Evolutionary conservation across 2,888 invertebrate genomes (phyloP), one percentile per base, ranked within the genome.

Genomic region (Vannuccia rotundouncinata): DNA sequence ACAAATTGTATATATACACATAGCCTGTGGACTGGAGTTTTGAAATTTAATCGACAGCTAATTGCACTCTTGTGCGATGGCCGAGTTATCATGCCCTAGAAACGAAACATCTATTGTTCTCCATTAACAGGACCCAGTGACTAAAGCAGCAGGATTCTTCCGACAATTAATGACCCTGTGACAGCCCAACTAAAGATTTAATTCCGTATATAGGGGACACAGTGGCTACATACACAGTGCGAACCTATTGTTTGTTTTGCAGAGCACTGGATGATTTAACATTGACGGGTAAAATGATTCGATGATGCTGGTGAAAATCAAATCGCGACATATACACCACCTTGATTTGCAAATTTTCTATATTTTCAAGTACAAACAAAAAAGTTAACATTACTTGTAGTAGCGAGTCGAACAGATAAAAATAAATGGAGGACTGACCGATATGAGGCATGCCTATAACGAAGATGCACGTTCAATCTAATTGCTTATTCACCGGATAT

Each of bases 31-130:
- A 22, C 10, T 66, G 5, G 22, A 66, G 66, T 66, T 22, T 17
- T 27, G 66, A 66, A 66, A 66, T 66, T 66, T 66, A 66, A 66
- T 66, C 66, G 66, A 66, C 66, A 66, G 66, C 66, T 66, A 66
- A 66, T 66, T 66, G 66, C 66, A 66, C 66, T 13, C 10, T 22
- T 22, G n/a, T n/a, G 10, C 22, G 66, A 66, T 22, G 25, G 22
- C 10, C 66, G 22, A 66, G 25, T 66, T 5, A 66, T 22, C 66
- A 27, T 17, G 66, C 66, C 66, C 66, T 27, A 22, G 66, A 66
- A 66, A 66, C 66, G 2, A 66, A 22, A 17, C 25, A 66, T 27
- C 66, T 22, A 66, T 66, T 66, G 66, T 66, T 66, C 66, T 66
- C 66, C 5, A 22, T 2, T 5, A 22, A 27, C 25, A 5, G 22